phyloP scores from a whole-genome alignment of 2,113 vertebrate genomes.

The Amia ocellicauda region DNA sequence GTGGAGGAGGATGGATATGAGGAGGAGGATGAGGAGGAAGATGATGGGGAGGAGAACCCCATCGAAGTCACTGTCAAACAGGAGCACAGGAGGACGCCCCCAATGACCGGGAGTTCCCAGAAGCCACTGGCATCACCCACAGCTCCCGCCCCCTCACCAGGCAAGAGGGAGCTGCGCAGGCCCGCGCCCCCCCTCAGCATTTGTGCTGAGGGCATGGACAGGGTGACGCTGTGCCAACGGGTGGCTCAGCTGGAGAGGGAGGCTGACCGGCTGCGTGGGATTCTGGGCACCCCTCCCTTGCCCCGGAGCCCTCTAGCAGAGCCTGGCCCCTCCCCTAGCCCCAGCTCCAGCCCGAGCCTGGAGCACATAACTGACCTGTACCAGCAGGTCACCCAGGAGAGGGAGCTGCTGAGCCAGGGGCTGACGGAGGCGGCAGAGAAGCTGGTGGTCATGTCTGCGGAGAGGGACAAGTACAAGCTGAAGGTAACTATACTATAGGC shows the following conservation, averaged over 20 bases:
- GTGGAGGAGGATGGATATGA: neutral
- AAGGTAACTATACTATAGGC: no score
- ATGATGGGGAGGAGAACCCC: neutral
- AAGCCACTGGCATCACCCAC: slow-evolving; percentile 39
- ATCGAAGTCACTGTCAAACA: neutral
- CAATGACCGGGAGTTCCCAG: slow-evolving; percentile 10
- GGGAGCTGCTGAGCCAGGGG: slow-evolving; percentile 22
- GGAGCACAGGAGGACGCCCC: slow-evolving; percentile 12
- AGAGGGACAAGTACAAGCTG: slow-evolving; percentile 46
- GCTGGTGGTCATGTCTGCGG: slow-evolving; percentile 34
- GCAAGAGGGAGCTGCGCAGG: slow-evolving; percentile 28
- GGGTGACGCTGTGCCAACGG: slow-evolving; percentile 33
- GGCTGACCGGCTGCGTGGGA: slow-evolving; percentile 42
- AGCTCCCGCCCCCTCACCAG: slow-evolving; percentile 44
- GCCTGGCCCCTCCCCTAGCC: neutral
- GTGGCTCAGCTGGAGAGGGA: slow-evolving; percentile 53
- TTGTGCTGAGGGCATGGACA: slow-evolving; percentile 27
- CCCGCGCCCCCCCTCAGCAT: slow-evolving; percentile 9
- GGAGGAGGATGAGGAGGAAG: slow-evolving; percentile 17
- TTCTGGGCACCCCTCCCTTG: slow-evolving; percentile 32
- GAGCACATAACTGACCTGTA: slow-evolving; percentile 8
- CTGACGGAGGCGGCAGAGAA: slow-evolving; percentile 36
- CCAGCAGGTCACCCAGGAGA: slow-evolving; percentile 11
- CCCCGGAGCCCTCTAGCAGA: neutral
- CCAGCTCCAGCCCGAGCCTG: slow-evolving; percentile 4